phyloP scores from a whole-genome alignment of 1,140 invertebrate species.

The Sinonovacula constricta region DNA sequence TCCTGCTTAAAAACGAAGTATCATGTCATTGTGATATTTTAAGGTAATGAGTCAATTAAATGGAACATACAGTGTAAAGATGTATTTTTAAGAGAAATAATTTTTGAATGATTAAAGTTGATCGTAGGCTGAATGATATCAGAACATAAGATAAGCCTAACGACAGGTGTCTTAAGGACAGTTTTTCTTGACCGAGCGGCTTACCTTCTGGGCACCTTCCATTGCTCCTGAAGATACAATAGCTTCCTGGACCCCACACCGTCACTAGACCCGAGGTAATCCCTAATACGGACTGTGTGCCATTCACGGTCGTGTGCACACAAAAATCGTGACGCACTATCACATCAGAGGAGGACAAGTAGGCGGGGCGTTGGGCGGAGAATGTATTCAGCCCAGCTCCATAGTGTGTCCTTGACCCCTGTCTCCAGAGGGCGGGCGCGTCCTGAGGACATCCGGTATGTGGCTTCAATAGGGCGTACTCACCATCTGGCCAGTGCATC shows the following conservation, averaged over 20 bases:
- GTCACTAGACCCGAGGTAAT: constrained; percentile 44
- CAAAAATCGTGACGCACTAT: constrained; percentile 52
- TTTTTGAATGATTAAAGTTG: no score
- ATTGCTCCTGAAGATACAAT: constrained; percentile 46
- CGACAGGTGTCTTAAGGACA: no score
- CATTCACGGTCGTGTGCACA: constrained; percentile 16
- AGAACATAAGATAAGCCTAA: no score
- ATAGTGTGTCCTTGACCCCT: constrained; percentile 38
- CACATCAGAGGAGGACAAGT: no score
- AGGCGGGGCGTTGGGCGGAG: not conserved
- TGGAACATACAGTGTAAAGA: no score
- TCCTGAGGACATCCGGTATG: constrained; percentile 36
- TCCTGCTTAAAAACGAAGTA: no score
- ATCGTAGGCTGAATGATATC: no score
- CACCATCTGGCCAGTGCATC: constrained; percentile 51
- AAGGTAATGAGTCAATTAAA: no score
- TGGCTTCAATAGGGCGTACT: constrained; percentile 44
- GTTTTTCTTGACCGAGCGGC: no score
- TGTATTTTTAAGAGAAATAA: no score
- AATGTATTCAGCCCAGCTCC: constrained; percentile 39
- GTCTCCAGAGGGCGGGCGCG: constrained; percentile 20
- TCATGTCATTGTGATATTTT: no score
- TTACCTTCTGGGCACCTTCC: constrained; percentile 50
- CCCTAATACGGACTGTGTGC: not conserved
- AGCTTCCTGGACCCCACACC: constrained; percentile 51